phyloP scores from a whole-genome alignment of 2,888 invertebrate species.

The Oscheius sp. region DNA sequence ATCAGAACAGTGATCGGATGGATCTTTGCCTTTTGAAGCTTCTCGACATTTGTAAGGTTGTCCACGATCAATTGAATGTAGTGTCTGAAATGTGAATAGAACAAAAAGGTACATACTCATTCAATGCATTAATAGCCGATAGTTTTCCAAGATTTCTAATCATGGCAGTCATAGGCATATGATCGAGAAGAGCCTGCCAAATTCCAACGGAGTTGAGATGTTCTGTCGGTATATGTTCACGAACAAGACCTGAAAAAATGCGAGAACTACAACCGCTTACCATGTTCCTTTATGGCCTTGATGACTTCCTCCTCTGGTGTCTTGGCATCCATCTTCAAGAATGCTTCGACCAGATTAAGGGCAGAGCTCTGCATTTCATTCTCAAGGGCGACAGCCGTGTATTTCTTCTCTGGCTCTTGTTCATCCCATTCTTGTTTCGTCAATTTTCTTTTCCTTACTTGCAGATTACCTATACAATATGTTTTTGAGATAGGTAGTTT shows the following conservation, averaged over 20 bases:
- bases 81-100: neutral
- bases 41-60: slow-evolving; percentile 62
- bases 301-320: slow-evolving; percentile 39
- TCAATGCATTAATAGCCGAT: slow-evolving; percentile 66
- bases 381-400: slow-evolving; percentile 38
- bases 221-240: slow-evolving; percentile 80
- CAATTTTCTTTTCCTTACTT: slow-evolving; percentile 30
- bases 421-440: slow-evolving; percentile 13
- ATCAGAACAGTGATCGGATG: slow-evolving; percentile 70
- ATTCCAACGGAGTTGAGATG: slow-evolving; percentile 74
- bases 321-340: slow-evolving; percentile 41
- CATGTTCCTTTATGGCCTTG: slow-evolving; percentile 42
- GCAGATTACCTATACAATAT: slow-evolving; percentile 13
- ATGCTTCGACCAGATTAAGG: slow-evolving; percentile 52
- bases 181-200: slow-evolving; percentile 70
- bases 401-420: slow-evolving; percentile 27
- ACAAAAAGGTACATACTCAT: slow-evolving; percentile 29
- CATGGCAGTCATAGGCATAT: slow-evolving; percentile 72
- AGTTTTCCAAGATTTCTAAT: slow-evolving; percentile 71
- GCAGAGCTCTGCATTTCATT: slow-evolving; percentile 43
- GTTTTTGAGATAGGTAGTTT: too few species aligned
- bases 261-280: slow-evolving; percentile 7
- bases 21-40: slow-evolving; percentile 66
- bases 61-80: slow-evolving; percentile 43
- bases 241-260: slow-evolving; percentile 73